Evolutionary conservation across 2,888 invertebrate genomes (phyloP).

Genomic region (Anthoptus insignis): DNA sequence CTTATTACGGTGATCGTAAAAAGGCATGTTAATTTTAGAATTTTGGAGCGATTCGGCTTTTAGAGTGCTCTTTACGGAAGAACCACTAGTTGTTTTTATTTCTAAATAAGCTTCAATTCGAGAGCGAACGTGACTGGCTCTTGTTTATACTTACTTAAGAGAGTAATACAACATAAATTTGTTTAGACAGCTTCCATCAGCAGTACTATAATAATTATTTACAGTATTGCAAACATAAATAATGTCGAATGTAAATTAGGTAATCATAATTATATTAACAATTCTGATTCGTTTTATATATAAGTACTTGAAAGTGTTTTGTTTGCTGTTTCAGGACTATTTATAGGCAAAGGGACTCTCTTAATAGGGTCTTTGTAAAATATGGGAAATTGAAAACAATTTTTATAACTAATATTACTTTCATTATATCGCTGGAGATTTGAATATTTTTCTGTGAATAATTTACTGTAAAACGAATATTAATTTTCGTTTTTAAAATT

Average conservation of each 20-base stretch:
- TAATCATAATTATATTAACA: not conserved
- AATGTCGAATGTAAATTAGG: not conserved
- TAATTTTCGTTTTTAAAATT: too few relatives aligned
- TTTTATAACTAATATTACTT: too few relatives aligned
- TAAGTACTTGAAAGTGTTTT: not conserved
- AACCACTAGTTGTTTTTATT: constrained; percentile 53
- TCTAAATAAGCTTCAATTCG: constrained; percentile 56
- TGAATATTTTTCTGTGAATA: too few relatives aligned
- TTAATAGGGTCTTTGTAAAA: too few relatives aligned
- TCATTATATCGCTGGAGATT: too few relatives aligned
- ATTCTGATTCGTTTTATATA: not conserved
- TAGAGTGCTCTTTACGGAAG: constrained; percentile 58
- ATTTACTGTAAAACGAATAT: too few relatives aligned
- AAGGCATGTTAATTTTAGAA: constrained; percentile 75
- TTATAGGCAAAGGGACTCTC: not conserved
- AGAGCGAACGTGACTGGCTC: constrained; percentile 63
- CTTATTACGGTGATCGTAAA: constrained; percentile 54
- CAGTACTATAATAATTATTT: not conserved
- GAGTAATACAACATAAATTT: not conserved
- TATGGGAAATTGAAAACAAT: too few relatives aligned
- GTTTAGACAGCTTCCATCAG: constrained; percentile 1
- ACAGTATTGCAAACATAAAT: not conserved
- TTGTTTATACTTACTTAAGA: constrained; percentile 8
- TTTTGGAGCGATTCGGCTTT: constrained; percentile 62
- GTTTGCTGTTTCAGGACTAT: not conserved